phyloP scores from a whole-genome alignment of 2,113 vertebrate genomes.

The Alligator mississippiensis region DNA sequence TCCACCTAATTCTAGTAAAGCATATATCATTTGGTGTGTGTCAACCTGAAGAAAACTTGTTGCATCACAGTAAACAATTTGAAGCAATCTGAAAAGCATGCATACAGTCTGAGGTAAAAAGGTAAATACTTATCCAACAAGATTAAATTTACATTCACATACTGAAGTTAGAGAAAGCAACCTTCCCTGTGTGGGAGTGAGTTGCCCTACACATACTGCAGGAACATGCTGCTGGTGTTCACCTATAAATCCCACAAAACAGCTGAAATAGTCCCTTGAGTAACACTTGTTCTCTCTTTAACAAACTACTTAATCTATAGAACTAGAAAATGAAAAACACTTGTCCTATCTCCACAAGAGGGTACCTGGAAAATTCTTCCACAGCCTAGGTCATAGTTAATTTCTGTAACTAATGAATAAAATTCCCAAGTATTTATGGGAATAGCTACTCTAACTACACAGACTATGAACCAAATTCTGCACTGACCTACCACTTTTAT shows the following conservation, averaged over 20 bases:
- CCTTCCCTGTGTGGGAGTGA: background rate
- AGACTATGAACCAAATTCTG: background rate
- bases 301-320: background rate
- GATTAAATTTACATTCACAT: background rate
- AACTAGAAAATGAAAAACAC: background rate
- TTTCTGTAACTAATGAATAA: background rate
- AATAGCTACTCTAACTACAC: background rate
- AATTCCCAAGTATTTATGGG: background rate
- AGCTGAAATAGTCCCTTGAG: background rate
- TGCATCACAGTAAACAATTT: background rate
- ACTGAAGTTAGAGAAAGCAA: background rate
- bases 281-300: background rate
- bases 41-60: background rate
- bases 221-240: background rate
- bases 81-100: background rate
- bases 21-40: background rate
- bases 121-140: background rate
- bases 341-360: background rate
- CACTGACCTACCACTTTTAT: background rate
- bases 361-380: background rate
- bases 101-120: background rate
- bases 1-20: background rate
- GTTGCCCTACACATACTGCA: background rate
- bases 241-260: background rate
- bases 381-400: background rate